These are phyloP conservation scores for Apeira syringaria DNA, from an alignment of 2,888 invertebrate species.

Conservation along the genomic window DNA sequence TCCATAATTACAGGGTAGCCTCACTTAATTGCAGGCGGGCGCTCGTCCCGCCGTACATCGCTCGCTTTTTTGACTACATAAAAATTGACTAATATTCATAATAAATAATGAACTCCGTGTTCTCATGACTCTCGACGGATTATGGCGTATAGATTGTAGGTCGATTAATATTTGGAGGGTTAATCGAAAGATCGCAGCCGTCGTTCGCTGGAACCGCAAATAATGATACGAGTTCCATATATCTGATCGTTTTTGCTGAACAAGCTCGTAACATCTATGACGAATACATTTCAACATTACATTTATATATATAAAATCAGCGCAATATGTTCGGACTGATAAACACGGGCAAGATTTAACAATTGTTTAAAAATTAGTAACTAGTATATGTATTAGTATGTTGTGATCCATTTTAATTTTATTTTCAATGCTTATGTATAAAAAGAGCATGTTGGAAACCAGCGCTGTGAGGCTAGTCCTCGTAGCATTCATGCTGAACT, in stretches of 20 bases:
- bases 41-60: constrained; percentile 61
- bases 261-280: constrained; percentile 1
- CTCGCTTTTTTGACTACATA: constrained; percentile 80
- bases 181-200: constrained; percentile 52
- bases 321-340: no score
- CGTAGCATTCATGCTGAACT: no score
- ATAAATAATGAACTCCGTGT: constrained; percentile 81
- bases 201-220: constrained; percentile 20
- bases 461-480: no score
- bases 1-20: constrained; percentile 93
- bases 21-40: constrained; percentile 90
- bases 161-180: constrained; percentile 64
- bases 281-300: constrained; percentile 3
- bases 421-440: no score
- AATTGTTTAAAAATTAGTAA: no score
- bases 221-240: constrained; percentile 13
- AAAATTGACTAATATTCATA: constrained; percentile 84
- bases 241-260: constrained; percentile 13
- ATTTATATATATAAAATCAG: no score
- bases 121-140: constrained; percentile 65
- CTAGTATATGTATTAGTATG: no score
- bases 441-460: no score
- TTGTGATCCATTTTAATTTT: no score
- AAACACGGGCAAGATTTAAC: no score
- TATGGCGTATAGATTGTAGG: constrained; percentile 68